These are phyloP conservation scores for Pterocles gutturalis DNA, from an alignment of 2,113 vertebrate species.

Conservation along the genomic window DNA sequence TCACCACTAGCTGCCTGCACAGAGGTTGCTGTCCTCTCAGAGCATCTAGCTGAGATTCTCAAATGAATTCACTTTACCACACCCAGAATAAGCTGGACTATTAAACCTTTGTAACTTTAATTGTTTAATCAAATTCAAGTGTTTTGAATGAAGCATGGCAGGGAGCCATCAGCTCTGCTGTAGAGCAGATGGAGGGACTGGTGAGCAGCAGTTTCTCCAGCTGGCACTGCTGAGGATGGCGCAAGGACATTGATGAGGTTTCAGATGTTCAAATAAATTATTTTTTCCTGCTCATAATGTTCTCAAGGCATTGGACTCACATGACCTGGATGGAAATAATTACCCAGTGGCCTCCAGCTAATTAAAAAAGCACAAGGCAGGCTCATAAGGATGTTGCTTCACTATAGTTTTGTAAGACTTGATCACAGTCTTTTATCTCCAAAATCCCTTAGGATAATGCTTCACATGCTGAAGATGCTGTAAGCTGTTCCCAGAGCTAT, in stretches of 20 bases:
- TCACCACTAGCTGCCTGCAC: background rate
- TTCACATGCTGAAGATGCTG: background rate
- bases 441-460: background rate
- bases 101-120: background rate
- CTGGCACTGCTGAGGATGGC: background rate
- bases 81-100: background rate
- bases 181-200: background rate
- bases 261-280: background rate
- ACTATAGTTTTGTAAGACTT: background rate
- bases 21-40: background rate
- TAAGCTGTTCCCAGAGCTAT: background rate
- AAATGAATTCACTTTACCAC: background rate
- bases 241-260: background rate
- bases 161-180: background rate
- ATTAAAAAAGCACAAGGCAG: background rate
- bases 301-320: background rate
- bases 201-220: background rate
- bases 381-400: background rate
- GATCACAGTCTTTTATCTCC: background rate
- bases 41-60: background rate
- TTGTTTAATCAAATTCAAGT: background rate
- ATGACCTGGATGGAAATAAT: accelerated
- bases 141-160: background rate
- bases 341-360: background rate
- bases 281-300: background rate